Base-by-base conservation (phyloP, 2,113 vertebrate species). In the Castor canadensis region DNA sequence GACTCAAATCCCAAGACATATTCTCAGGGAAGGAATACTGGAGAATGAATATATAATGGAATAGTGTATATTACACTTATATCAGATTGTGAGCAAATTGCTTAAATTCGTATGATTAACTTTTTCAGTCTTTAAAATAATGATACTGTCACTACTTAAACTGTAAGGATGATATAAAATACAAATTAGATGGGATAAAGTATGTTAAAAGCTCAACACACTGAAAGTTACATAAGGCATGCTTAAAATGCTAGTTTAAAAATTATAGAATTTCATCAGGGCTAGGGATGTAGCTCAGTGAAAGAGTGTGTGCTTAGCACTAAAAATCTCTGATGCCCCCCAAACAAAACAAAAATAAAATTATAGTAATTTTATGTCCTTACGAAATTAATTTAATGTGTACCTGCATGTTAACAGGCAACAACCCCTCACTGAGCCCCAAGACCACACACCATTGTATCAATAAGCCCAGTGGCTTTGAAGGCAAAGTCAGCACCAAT, bases 401-500 rank as follows among this genome's bases (percentile, higher is more conserved):
- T 20, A 58, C 5, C 22, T 15, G 22, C 56, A 58, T 58, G 56
- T 58, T 82, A 20, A 58, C 56, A 58, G 56, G 56, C 22, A 58
- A 17, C 56, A 58, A 19, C 56, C 22, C 56, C 16, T 58, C 52
- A 54, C 9, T 54, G 52, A 11, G 52, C 52, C 52, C 26, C 30
- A 69, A 28, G 35, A 19, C 5, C 56, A 91, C 98, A 54, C 97
- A 99, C 99, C 99, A 99, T 99, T 71, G 99, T 98, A 0, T 90
- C 97, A 0, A 71, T 94, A 26, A 83, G 97, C 58, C 99, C 99
- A 0, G 99, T 96, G 97, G 99, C 99, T 97, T 99, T 99, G 3
- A 99, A 98, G 32, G 98, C 98, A 40, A 98, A 99, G 98, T 99
- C 99, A 94, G 98, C 98, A 0, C 99, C 99, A 1, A 8, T 0